Evolutionary conservation across 2,797 vertebrate genomes (phyloP).

Genomic region (Graptemys geographica): DNA sequence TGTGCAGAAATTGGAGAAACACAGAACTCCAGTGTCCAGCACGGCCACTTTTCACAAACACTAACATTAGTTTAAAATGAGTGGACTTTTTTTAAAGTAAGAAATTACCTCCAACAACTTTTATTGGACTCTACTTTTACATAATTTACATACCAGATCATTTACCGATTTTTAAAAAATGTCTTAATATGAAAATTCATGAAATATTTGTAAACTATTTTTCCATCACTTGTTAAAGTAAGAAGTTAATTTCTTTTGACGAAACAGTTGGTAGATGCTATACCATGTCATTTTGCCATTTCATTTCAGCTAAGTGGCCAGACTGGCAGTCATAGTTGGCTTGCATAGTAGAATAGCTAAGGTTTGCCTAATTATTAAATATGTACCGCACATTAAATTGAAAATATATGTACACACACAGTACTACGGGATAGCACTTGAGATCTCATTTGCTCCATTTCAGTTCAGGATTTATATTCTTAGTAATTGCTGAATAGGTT

Average conservation of each 20-base stretch:
- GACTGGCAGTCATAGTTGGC: neutral
- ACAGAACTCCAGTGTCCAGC: neutral
- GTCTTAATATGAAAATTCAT: neutral
- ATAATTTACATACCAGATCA: neutral
- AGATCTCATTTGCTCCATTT: fast-evolving
- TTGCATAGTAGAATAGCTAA: neutral
- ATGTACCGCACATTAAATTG: neutral
- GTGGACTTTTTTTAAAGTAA: neutral
- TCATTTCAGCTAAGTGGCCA: neutral
- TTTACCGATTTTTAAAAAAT: neutral
- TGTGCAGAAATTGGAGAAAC: neutral
- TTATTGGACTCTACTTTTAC: neutral
- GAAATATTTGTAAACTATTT: neutral
- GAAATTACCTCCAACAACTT: neutral
- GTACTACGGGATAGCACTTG: neutral
- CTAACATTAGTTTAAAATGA: neutral
- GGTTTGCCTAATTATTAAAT: neutral
- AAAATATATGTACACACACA: neutral
- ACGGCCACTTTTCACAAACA: neutral
- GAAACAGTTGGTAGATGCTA: fast-evolving
- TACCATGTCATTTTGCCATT: neutral
- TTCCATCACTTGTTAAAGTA: neutral
- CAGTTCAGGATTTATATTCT: fast-evolving
- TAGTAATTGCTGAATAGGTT: neutral
- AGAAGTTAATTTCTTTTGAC: neutral